Percentiles rank a stretch among this genome's conserved stretches.
Conservation (phyloP, 2,888 invertebrate genomes). For the Agonopterix arenella region DNA sequence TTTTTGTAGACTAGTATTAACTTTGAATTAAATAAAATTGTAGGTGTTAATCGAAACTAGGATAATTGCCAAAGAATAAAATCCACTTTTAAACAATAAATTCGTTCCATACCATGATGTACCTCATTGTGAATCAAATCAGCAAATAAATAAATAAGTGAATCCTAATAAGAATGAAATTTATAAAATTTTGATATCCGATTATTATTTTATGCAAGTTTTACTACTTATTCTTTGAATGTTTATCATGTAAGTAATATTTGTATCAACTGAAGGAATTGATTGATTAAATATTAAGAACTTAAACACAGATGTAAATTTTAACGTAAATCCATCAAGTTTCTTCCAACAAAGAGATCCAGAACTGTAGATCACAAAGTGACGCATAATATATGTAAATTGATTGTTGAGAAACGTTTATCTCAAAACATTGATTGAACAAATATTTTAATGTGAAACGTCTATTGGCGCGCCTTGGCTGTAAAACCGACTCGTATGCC, state of each 20-base stretch:
- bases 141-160: not conserved
- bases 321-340: too few species aligned
- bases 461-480: too few species aligned
- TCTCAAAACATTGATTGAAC: too few species aligned
- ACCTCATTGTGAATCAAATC: not conserved
- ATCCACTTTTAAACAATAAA: not conserved
- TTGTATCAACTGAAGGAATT: not conserved
- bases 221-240: not conserved
- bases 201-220: not conserved
- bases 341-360: too few species aligned
- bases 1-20: constrained; percentile 1
- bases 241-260: not conserved
- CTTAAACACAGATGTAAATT: too few species aligned
- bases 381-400: too few species aligned
- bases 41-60: constrained; percentile 1
- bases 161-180: not conserved
- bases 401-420: too few species aligned
- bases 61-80: constrained; percentile 10
- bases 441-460: too few species aligned
- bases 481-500: too few species aligned
- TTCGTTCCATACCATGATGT: not conserved
- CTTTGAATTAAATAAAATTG: not conserved
- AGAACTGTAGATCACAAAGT: too few species aligned
- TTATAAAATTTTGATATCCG: not conserved
- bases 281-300: too few species aligned